Evolutionary conservation across 2,888 invertebrate genomes (phyloP).

Genomic region (Thera obeliscata): DNA sequence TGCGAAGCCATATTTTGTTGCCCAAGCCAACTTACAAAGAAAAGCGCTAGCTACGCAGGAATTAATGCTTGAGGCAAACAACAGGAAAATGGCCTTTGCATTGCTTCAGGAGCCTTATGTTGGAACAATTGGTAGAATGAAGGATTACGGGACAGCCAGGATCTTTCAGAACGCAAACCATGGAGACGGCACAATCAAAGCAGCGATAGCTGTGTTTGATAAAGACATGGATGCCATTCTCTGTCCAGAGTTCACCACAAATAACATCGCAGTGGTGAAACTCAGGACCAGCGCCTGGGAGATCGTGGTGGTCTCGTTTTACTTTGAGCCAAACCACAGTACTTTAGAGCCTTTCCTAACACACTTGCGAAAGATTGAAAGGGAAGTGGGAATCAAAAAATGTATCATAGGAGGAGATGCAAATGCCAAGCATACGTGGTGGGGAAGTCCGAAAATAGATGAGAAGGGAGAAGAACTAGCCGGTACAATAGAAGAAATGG

Average conservation of each 20-base stretch:
- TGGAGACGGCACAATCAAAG: not conserved
- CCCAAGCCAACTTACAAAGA: conserved; percentile 10
- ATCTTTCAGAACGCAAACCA: conserved; percentile 7
- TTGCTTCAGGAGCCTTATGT: conserved; percentile 18
- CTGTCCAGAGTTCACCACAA: not conserved
- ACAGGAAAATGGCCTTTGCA: conserved; percentile 10
- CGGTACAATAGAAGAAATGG: too few relatives aligned
- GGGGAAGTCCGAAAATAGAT: too few relatives aligned
- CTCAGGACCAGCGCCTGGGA: too few relatives aligned
- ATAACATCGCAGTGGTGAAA: too few relatives aligned
- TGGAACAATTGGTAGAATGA: conserved; percentile 4
- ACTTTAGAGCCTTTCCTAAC: too few relatives aligned
- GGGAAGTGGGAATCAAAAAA: too few relatives aligned
- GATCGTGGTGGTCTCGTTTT: too few relatives aligned
- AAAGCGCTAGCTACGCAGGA: conserved; percentile 7
- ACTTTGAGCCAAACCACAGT: too few relatives aligned
- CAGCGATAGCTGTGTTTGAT: not conserved
- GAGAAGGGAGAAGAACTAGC: too few relatives aligned
- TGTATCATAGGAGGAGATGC: too few relatives aligned
- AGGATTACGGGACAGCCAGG: not conserved
- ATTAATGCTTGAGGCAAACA: not conserved
- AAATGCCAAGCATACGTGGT: too few relatives aligned
- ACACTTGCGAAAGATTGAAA: too few relatives aligned
- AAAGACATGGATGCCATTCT: not conserved
- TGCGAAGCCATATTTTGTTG: not conserved